Percentiles rank a stretch among this genome's conserved stretches.
phyloP scores from a whole-genome alignment of 2,113 vertebrate genomes.

The Oryzias curvinotus region DNA sequence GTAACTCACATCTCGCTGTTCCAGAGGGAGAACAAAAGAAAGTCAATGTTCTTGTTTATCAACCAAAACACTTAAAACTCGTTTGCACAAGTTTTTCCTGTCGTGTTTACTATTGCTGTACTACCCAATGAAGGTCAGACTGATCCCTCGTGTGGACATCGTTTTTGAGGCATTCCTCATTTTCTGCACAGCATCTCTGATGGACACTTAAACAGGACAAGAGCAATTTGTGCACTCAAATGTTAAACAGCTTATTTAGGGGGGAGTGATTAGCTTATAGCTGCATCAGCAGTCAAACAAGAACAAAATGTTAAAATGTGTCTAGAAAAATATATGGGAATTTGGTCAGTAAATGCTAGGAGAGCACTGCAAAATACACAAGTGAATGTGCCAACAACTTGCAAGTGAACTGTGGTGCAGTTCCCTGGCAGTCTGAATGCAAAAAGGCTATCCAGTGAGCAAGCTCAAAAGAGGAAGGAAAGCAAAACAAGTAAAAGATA shows the following conservation, averaged over 20 bases:
- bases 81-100: conserved; percentile 8
- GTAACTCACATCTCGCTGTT: conserved; percentile 20
- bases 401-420: too few relatives aligned
- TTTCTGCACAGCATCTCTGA: background rate
- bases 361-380: too few relatives aligned
- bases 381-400: too few relatives aligned
- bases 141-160: background rate
- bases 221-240: too few relatives aligned
- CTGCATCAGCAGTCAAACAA: background rate
- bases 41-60: conserved; percentile 20
- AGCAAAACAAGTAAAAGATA: too few relatives aligned
- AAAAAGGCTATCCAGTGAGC: too few relatives aligned
- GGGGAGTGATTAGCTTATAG: background rate
- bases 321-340: too few relatives aligned
- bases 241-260: too few relatives aligned
- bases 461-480: too few relatives aligned
- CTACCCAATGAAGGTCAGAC: background rate
- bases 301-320: background rate
- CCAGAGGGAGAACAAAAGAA: conserved; percentile 2
- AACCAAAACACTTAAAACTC: conserved; percentile 9
- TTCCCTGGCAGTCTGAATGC: too few relatives aligned
- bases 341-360: too few relatives aligned
- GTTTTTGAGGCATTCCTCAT: background rate
- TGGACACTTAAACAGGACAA: too few relatives aligned
- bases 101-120: background rate